A percentile compares a stretch with the other conserved stretches of the same genome.
These are phyloP conservation scores for Sarotherodon lohbergeri DNA, from an alignment of 2,113 vertebrate genomes.

Conservation along the genomic window DNA sequence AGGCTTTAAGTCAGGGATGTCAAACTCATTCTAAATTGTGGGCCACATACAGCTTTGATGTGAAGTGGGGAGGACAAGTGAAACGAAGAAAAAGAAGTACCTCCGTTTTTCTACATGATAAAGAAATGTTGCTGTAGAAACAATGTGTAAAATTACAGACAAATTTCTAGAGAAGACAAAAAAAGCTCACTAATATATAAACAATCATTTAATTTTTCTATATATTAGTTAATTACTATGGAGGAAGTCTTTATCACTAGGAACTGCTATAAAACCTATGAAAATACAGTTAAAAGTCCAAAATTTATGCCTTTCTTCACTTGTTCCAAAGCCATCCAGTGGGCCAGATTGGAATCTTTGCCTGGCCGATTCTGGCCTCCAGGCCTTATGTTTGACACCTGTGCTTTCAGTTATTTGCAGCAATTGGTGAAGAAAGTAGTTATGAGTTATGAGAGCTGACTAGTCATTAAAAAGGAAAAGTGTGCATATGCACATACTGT, in stretches of 20 bases:
- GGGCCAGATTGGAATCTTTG: not conserved
- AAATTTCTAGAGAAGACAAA: not conserved
- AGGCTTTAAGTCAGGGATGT: not conserved
- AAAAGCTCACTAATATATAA: not conserved
- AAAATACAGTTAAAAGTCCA: not conserved
- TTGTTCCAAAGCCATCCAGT: not conserved
- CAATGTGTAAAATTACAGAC: not conserved
- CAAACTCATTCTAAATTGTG: not conserved
- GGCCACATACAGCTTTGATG: not conserved
- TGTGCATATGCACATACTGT: not conserved
- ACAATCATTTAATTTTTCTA: not conserved
- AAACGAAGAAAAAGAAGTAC: not conserved
- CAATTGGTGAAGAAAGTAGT: not conserved
- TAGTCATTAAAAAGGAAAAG: not conserved
- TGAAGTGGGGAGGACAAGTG: not conserved
- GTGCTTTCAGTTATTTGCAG: not conserved
- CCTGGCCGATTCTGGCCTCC: not conserved
- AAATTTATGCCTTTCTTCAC: not conserved
- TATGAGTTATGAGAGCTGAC: not conserved
- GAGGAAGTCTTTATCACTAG: not conserved
- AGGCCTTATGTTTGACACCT: not conserved
- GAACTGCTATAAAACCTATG: not conserved
- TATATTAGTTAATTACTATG: not conserved
- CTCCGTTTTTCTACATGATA: not conserved
- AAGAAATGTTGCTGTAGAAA: not conserved